Percentiles rank a stretch among this genome's conserved stretches.
phyloP scores from a whole-genome alignment of 2,113 vertebrate genomes.

The Numenius arquata region DNA sequence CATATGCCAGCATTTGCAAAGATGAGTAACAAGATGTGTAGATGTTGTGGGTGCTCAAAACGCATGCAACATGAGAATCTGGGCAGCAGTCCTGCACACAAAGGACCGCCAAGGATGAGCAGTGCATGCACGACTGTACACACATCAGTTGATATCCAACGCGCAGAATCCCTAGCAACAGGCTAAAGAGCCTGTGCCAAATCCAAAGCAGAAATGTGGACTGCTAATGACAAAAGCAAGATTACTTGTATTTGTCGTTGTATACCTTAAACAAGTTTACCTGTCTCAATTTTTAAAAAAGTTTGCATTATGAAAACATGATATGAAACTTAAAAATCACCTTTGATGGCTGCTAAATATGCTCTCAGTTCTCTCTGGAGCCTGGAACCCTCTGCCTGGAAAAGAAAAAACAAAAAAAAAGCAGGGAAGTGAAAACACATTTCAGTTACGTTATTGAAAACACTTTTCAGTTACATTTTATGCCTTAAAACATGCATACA shows the following conservation, averaged over 20 bases:
- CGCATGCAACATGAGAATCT: not conserved
- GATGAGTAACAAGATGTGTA: fast-evolving
- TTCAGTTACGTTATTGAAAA: not conserved
- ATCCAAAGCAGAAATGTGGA: not conserved
- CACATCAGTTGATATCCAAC: not conserved
- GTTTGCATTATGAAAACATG: not conserved
- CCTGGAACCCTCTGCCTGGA: slow-evolving; percentile 90
- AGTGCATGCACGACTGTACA: not conserved
- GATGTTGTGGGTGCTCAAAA: not conserved
- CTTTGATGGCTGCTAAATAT: slow-evolving; percentile 97
- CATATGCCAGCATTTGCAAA: not conserved
- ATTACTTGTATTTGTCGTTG: not conserved
- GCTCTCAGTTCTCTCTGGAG: slow-evolving; percentile 93
- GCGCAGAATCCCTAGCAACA: not conserved
- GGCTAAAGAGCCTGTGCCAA: not conserved
- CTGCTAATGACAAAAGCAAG: not conserved
- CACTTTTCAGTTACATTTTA: not conserved
- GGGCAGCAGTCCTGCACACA: not conserved
- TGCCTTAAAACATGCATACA: not conserved
- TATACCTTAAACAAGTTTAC: not conserved
- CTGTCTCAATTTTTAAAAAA: not conserved
- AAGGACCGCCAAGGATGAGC: not conserved
- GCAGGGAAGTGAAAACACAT: not conserved
- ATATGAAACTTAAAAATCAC: slow-evolving; percentile 65
- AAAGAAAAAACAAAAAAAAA: slow-evolving; percentile 14